Conservation (phyloP, 2,113 vertebrate species). For the Progne subis region DNA sequence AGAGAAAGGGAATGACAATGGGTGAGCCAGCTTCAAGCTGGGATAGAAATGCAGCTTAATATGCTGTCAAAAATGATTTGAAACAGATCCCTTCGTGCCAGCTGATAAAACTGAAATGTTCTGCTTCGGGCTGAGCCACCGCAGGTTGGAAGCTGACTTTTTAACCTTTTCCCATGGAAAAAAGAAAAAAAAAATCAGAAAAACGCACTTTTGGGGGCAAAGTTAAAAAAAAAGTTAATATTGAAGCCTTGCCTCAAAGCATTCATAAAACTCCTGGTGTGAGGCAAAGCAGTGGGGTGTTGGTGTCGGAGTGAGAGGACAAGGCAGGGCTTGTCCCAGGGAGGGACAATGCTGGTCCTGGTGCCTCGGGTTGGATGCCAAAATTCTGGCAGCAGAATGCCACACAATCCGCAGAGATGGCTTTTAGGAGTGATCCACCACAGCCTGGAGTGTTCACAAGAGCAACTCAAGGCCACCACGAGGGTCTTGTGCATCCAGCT, state of each 20-base stretch:
- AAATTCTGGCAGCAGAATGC: neutral
- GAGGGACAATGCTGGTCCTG: neutral
- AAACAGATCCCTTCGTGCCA: neutral
- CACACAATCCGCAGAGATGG: neutral
- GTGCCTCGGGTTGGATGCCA: too few species aligned
- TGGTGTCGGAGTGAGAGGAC: neutral
- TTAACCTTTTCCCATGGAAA: neutral
- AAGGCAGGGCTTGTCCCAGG: neutral
- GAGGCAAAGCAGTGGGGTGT: neutral
- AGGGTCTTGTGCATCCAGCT: rapidly evolving
- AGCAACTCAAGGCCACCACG: neutral
- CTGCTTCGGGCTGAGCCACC: neutral
- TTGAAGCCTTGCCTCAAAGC: neutral
- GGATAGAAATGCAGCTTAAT: constrained; percentile 19
- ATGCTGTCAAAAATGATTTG: constrained; percentile 24
- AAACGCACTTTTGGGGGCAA: neutral
- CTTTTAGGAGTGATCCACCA: neutral
- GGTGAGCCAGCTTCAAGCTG: neutral
- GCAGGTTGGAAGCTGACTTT: constrained; percentile 10
- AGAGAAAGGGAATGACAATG: neutral
- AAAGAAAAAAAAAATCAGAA: neutral
- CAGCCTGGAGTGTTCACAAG: neutral
- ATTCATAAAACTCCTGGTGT: neutral
- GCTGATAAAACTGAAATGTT: constrained; percentile 32
- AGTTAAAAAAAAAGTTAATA: neutral